phyloP scores from a whole-genome alignment of 2,797 vertebrate species.

The Sparus aurata region DNA sequence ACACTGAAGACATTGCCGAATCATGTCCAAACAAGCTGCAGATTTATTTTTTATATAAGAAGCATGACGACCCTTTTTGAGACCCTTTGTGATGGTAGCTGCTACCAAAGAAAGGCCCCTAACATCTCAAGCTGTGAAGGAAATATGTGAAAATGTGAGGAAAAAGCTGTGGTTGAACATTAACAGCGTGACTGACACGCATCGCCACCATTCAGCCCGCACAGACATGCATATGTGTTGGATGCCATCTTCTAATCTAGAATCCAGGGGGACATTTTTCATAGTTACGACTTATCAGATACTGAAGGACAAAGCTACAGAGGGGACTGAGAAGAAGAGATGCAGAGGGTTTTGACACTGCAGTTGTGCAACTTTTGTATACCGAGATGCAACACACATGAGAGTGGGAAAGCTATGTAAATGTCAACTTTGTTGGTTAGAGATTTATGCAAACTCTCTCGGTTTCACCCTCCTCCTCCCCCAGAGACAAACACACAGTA shows the following conservation, averaged over 20 bases:
- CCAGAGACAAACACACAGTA: background rate
- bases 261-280: background rate
- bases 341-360: background rate
- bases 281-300: background rate
- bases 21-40: background rate
- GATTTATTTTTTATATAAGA: too few species aligned
- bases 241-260: background rate
- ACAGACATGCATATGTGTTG: background rate
- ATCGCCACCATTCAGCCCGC: background rate
- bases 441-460: slow-evolving; percentile 67
- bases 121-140: background rate
- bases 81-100: background rate
- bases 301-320: background rate
- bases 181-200: background rate
- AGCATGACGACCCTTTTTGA: too few species aligned
- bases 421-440: slow-evolving; percentile 47
- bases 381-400: background rate
- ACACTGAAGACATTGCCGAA: background rate
- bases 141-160: background rate
- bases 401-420: slow-evolving; percentile 62
- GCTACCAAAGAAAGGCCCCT: background rate
- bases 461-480: background rate
- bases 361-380: background rate
- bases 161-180: background rate
- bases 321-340: background rate